These are phyloP conservation scores for Heliconius erato DNA, from an alignment of 2,888 invertebrate species.

Conservation along the genomic window DNA sequence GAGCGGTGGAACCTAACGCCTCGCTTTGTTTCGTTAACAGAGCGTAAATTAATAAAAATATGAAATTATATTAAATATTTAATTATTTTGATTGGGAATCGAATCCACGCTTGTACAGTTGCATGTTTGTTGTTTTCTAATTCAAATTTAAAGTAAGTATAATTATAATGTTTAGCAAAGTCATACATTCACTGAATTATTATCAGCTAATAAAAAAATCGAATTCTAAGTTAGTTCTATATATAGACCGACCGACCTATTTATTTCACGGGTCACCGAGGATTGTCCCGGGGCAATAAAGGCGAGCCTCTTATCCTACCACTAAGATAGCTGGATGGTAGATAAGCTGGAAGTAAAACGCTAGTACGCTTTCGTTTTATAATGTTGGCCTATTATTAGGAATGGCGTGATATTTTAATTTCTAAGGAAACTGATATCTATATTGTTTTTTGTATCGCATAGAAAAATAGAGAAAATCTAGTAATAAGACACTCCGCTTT, in stretches of 20 bases:
- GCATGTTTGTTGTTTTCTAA: too few species aligned
- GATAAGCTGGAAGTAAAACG: slow-evolving; percentile 25
- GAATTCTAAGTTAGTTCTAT: background rate
- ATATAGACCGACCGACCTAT: slow-evolving; percentile 3
- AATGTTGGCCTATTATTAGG: background rate
- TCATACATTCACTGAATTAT: background rate
- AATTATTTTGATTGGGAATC: background rate
- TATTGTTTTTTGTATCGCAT: too few species aligned
- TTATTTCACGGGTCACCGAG: slow-evolving; percentile 27
- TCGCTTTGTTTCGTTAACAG: background rate
- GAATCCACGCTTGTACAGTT: background rate
- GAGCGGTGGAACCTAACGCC: too few species aligned
- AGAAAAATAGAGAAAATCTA: too few species aligned
- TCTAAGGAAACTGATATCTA: background rate
- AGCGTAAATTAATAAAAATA: background rate
- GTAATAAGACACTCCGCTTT: too few species aligned
- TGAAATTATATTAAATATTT: background rate
- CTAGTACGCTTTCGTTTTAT: background rate
- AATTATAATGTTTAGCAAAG: too few species aligned
- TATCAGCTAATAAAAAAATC: background rate
- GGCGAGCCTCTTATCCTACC: slow-evolving; percentile 24
- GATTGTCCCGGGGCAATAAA: slow-evolving; percentile 25
- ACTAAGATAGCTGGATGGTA: slow-evolving; percentile 23
- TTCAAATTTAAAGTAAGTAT: background rate
- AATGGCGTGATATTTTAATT: background rate